Percentiles rank a stretch among this genome's conserved stretches.
These are phyloP conservation scores for Brachyhypopomus gauderio DNA, from an alignment of 2,113 vertebrate genomes.

Conservation along the genomic window DNA sequence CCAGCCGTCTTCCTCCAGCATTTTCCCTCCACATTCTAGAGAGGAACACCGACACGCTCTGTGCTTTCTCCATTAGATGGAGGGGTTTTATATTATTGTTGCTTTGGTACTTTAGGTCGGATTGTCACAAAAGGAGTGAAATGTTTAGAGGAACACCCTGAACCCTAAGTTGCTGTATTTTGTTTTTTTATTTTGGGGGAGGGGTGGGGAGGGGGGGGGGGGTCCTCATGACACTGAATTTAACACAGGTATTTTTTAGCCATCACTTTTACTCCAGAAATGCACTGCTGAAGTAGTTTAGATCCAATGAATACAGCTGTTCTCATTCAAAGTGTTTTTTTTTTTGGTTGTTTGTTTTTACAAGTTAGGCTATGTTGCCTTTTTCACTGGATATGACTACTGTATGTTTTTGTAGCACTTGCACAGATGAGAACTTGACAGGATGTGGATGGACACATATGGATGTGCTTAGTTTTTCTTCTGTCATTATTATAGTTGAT, in stretches of 20 bases:
- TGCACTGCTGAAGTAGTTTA: not conserved
- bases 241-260: too few species aligned
- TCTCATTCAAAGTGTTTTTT: not conserved
- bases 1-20: conserved; percentile 73
- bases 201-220: too few species aligned
- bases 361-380: not conserved
- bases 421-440: conserved; percentile 24
- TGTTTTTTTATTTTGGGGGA: too few species aligned
- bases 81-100: too few species aligned
- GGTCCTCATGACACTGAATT: too few species aligned
- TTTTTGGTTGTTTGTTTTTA: not conserved
- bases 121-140: too few species aligned
- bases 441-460: not conserved
- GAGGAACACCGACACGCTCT: not conserved
- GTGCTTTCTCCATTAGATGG: not conserved
- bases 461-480: not conserved
- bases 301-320: not conserved
- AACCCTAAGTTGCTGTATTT: too few species aligned
- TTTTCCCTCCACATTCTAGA: conserved; percentile 69
- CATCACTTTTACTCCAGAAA: too few species aligned
- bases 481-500: not conserved
- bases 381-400: not conserved
- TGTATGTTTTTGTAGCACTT: not conserved
- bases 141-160: too few species aligned
- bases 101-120: too few species aligned